phyloP scores from a whole-genome alignment of 2,113 vertebrate species.

The Atrichornis clamosus region DNA sequence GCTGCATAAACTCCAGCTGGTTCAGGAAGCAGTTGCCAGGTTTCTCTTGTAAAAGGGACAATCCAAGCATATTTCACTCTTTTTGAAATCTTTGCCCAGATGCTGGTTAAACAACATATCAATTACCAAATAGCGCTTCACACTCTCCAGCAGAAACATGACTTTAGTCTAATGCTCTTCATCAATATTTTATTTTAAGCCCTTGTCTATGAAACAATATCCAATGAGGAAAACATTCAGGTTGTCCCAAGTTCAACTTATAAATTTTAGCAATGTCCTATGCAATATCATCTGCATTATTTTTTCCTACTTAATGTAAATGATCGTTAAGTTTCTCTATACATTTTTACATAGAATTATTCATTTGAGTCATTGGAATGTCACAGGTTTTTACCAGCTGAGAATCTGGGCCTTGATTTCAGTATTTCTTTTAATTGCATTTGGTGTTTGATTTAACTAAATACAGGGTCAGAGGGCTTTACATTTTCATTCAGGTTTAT shows the following conservation, averaged over 20 bases:
- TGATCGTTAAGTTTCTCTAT: not conserved
- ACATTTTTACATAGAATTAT: not conserved
- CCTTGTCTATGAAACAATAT: not conserved
- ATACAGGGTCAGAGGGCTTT: not conserved
- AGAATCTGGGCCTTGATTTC: not conserved
- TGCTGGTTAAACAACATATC: not conserved
- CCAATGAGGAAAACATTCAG: not conserved
- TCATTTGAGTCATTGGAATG: not conserved
- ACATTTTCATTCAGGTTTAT: not conserved
- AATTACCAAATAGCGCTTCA: not conserved
- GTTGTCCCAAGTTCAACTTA: not conserved
- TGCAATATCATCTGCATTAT: not conserved
- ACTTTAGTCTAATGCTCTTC: not conserved
- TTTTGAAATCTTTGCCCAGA: slow-evolving; percentile 14
- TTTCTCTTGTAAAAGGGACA: not conserved
- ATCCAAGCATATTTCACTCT: slow-evolving; percentile 2
- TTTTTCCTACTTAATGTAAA: not conserved
- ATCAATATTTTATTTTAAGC: not conserved
- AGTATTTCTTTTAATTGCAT: not conserved
- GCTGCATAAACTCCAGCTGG: slow-evolving; percentile 1
- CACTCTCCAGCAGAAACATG: not conserved
- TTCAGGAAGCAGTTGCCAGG: not conserved
- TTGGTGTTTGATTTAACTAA: not conserved
- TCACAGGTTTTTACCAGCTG: not conserved
- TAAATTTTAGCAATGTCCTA: not conserved